Evolutionary conservation across 2,113 vertebrate species (phyloP).

Genomic region (Callionymus lyra): DNA sequence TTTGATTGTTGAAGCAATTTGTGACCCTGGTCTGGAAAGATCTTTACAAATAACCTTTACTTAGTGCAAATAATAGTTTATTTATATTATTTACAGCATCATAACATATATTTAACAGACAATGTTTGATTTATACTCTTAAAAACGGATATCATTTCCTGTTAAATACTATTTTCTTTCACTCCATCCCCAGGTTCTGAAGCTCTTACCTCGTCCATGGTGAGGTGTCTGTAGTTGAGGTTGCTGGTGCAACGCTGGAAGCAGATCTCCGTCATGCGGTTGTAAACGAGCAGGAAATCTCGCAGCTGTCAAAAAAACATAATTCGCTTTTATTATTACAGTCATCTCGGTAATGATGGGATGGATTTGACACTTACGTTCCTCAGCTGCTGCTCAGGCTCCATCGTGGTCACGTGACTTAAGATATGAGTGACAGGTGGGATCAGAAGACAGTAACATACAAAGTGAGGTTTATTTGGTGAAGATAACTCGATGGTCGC

Average conservation of each 20-base stretch:
- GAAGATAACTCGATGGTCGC: not conserved
- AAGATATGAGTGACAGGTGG: not conserved
- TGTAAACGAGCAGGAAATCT: conserved; percentile 7
- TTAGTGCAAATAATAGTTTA: too few relatives aligned
- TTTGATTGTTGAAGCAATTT: too few relatives aligned
- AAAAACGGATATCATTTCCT: not conserved
- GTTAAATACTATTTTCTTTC: not conserved
- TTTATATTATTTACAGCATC: too few relatives aligned
- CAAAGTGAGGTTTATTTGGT: not conserved
- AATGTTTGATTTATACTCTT: not conserved
- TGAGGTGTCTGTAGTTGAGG: conserved; percentile 9
- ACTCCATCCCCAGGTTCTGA: not conserved
- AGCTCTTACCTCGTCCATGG: conserved; percentile 5
- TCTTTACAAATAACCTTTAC: too few relatives aligned
- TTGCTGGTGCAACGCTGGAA: conserved; percentile 4
- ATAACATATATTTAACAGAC: too few relatives aligned
- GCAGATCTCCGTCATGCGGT: conserved; percentile 7
- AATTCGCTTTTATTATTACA: not conserved
- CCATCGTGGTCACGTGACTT: not conserved
- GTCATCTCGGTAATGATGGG: not conserved
- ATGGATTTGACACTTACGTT: conserved; percentile 1
- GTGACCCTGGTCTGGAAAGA: too few relatives aligned
- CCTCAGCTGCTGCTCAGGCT: conserved; percentile 3
- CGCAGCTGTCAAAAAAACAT: conserved; percentile 1
- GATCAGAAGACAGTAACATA: not conserved